phyloP scores from a whole-genome alignment of 2,888 invertebrate genomes.

The Saturnia pavonia region DNA sequence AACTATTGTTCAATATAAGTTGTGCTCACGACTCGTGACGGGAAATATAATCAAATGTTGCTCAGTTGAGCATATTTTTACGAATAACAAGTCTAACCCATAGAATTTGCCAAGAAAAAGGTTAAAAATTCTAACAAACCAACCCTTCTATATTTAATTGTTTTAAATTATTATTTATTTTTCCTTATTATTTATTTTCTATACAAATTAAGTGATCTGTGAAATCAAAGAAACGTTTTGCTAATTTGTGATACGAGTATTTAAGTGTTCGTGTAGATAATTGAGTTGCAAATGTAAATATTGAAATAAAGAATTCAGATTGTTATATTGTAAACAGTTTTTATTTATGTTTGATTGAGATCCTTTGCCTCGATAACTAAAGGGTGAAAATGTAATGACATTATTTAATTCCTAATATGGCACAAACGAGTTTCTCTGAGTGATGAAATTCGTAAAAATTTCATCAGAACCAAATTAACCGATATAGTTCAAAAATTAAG shows the following conservation, averaged over 20 bases:
- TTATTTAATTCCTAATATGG: background rate
- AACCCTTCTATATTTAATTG: background rate
- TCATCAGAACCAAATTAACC: too few species aligned
- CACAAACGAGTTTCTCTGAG: background rate
- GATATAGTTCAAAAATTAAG: too few species aligned
- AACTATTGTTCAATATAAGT: too few species aligned
- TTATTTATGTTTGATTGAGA: constrained; percentile 28
- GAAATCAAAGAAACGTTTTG: background rate
- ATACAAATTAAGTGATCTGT: constrained; percentile 52
- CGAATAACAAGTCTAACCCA: background rate
- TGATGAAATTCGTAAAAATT: too few species aligned
- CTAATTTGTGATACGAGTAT: constrained; percentile 43
- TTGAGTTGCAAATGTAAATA: constrained; percentile 61
- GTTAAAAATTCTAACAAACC: background rate
- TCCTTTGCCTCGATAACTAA: background rate
- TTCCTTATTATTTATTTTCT: constrained; percentile 59
- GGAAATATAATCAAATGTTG: background rate
- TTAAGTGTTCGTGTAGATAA: constrained; percentile 44
- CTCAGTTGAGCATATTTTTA: background rate
- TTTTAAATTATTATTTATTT: constrained; percentile 2
- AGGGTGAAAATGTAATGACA: background rate
- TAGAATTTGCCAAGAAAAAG: constrained; percentile 10
- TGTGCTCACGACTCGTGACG: background rate
- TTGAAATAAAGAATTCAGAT: constrained; percentile 43
- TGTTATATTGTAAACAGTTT: constrained; percentile 33